Conservation (phyloP, 2,888 invertebrate species). For the Lysandra coridon region DNA sequence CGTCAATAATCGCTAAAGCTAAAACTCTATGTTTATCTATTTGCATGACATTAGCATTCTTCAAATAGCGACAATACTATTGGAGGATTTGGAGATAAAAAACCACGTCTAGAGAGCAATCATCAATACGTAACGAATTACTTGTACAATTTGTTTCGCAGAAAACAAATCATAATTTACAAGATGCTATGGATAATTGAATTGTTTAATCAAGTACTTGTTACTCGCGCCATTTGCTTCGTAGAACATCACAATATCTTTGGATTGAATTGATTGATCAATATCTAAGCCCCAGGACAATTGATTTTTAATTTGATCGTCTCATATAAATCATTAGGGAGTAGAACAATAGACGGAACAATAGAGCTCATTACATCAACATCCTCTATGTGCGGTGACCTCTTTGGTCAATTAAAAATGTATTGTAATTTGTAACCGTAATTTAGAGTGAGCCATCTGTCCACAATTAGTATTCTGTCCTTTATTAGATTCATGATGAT, state of each 20-base stretch:
- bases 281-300: background rate
- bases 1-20: conserved; percentile 43
- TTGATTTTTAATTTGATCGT: background rate
- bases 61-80: background rate
- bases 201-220: background rate
- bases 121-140: background rate
- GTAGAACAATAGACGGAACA: conserved; percentile 19
- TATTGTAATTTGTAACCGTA: conserved; percentile 17
- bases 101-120: background rate
- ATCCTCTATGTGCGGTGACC: conserved; percentile 25
- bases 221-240: background rate
- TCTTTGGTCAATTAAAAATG: conserved; percentile 23
- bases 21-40: conserved; percentile 14
- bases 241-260: background rate
- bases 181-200: background rate
- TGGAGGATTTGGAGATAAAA: background rate
- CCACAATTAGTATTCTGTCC: background rate
- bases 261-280: background rate
- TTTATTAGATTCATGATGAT: background rate
- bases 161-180: background rate
- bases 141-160: background rate
- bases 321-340: conserved; percentile 1
- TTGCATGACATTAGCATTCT: background rate
- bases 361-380: conserved; percentile 25
- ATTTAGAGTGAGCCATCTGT: background rate